phyloP scores from a whole-genome alignment of 2,797 vertebrate genomes.

The Hydrolagus colliei region DNA sequence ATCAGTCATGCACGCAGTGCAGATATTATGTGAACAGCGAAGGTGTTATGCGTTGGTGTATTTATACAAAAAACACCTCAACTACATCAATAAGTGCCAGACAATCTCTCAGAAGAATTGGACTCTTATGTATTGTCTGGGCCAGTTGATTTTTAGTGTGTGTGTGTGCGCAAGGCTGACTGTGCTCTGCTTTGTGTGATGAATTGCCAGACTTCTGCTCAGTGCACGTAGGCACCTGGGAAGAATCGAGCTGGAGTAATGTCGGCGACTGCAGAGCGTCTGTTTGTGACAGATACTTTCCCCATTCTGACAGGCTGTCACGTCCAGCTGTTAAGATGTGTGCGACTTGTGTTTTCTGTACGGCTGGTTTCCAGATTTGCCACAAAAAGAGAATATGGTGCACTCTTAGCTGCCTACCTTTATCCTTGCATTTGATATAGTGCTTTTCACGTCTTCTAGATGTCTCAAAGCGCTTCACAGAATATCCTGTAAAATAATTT shows the following conservation, averaged over 20 bases:
- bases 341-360: slow-evolving; percentile 45
- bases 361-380: slow-evolving; percentile 43
- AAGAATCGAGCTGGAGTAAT: slow-evolving; percentile 66
- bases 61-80: neutral
- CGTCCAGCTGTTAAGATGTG: slow-evolving; percentile 61
- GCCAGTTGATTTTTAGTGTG: neutral
- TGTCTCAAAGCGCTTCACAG: no score
- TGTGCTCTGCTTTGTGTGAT: slow-evolving; percentile 40
- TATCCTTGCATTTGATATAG: no score
- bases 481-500: no score
- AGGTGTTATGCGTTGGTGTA: neutral
- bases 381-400: slow-evolving; percentile 45
- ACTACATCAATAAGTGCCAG: neutral
- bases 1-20: neutral
- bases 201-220: slow-evolving; percentile 58
- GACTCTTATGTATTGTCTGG: neutral
- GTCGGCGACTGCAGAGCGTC: slow-evolving; percentile 54
- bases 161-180: neutral
- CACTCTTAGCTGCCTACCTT: slow-evolving; percentile 34
- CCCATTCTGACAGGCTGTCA: slow-evolving; percentile 59
- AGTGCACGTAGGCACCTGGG: slow-evolving; percentile 56
- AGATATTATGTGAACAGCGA: neutral
- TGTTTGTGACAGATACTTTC: slow-evolving; percentile 64
- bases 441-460: no score
- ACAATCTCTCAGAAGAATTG: neutral